Evolutionary conservation across 2,113 vertebrate species (phyloP), one percentile per base, ranked within the genome.

Genomic region (Mixornis gularis): DNA sequence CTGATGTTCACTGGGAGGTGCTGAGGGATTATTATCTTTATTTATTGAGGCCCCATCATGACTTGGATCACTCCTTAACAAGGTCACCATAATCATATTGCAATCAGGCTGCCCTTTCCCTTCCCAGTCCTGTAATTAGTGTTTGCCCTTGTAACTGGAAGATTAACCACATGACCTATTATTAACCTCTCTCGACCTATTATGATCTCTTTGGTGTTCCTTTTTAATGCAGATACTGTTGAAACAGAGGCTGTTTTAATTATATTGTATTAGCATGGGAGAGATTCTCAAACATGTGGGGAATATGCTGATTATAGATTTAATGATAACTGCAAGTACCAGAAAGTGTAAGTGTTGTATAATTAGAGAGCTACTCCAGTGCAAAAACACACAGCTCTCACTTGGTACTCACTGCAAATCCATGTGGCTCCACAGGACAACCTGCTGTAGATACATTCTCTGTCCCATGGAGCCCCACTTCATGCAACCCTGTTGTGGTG

Each of bases 131-230:
- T 92, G 68, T 89, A 95, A 96, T 96, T 94, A 96, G 68, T 87
- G 87, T 85, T 95, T 95, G 90, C 88, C 82, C 85, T 96, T 96
- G 89, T 94, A 96, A 96, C 81, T 89, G 89, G 94, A 90, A 95
- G 89, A 95, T 96, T 95, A 96, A 95, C 95, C 94, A 85, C 71
- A 87, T 63, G 87, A 90, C 90, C 92, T 92, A 89, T 89, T 95
- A 95, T 96, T 95, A 95, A 95, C 93, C 83, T 93, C 90, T 90
- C 56, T 95, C 88, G 82, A 93, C 91, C 87, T 79, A 89, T 78
- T 94, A 92, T 51, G 66, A 68, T 94, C 92, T 91, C 91, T 83
- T 87, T 85, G 85, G 70, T 94, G 59, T 89, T 95, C 59, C n/a
- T 93, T 92, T 89, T 85, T 89, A 92, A 85, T 92, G 82, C 55